Conservation (phyloP, 2,113 vertebrate genomes). For the Xyliphius kryptos region DNA sequence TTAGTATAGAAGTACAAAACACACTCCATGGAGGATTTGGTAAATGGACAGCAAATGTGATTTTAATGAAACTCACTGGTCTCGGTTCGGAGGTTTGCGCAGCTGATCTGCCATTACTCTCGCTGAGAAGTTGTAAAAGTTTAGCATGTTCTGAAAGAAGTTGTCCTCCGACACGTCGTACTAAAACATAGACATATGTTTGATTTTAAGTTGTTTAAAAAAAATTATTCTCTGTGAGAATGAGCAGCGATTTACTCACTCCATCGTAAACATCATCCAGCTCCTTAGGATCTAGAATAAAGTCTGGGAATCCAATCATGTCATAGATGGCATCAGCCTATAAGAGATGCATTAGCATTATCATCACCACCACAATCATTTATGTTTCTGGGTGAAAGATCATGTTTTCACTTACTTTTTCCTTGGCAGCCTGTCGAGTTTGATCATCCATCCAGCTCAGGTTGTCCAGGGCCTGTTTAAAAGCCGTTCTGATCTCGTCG, state of each 20-base stretch:
- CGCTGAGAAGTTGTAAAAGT: slow-evolving; percentile 97
- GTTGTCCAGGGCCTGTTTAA: slow-evolving; percentile 77
- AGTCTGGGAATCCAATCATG: slow-evolving; percentile 98
- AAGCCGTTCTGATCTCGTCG: slow-evolving; percentile 80
- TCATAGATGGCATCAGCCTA: slow-evolving; percentile 95
- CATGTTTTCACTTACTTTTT: slow-evolving; percentile 73
- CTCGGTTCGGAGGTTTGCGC: slow-evolving; percentile 88
- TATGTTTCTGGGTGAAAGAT: no score
- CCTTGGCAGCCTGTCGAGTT: slow-evolving; percentile 83
- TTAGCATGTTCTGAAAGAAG: slow-evolving; percentile 98
- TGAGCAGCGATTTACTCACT: no score
- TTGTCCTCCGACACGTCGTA: slow-evolving; percentile 94
- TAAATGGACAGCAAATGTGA: no score
- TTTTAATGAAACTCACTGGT: slow-evolving; percentile 91
- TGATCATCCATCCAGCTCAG: slow-evolving; percentile 90
- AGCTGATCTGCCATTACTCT: slow-evolving; percentile 96
- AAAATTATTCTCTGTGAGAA: no score
- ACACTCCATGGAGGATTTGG: no score
- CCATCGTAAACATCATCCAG: slow-evolving; percentile 94
- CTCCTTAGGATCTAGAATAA: slow-evolving; percentile 91
- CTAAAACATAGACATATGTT: slow-evolving; percentile 52
- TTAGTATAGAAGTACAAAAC: no score
- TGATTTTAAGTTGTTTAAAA: no score
- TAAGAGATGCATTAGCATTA: no score
- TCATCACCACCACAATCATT: no score